These are phyloP conservation scores for Neria commutata DNA, from an alignment of 2,888 invertebrate species.

Conservation along the genomic window DNA sequence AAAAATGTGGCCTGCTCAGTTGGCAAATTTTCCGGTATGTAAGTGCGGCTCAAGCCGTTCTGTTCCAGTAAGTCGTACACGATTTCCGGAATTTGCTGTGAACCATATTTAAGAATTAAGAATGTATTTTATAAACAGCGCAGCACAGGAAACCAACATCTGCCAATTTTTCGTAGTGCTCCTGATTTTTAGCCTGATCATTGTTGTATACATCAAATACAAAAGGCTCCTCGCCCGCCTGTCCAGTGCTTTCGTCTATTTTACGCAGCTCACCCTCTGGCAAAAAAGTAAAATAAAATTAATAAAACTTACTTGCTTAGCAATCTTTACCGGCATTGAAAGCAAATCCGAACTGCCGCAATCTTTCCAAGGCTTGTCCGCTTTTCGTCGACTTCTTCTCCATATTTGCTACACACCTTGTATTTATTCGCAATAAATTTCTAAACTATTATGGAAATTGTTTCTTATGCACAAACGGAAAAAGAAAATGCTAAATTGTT, in stretches of 20 bases:
- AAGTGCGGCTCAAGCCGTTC: slow-evolving; percentile 65
- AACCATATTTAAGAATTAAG: not conserved
- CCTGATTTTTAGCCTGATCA: slow-evolving; percentile 71
- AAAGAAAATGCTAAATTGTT: too few species aligned
- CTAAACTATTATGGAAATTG: too few species aligned
- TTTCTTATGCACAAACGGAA: too few species aligned
- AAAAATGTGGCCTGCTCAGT: slow-evolving; percentile 68
- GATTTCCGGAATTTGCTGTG: slow-evolving; percentile 70
- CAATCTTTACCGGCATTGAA: slow-evolving; percentile 44
- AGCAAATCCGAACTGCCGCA: slow-evolving; percentile 43
- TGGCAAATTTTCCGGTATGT: slow-evolving; percentile 66
- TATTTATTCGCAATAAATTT: too few species aligned
- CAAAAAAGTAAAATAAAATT: not conserved
- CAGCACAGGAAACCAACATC: slow-evolving; percentile 60
- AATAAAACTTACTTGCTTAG: not conserved
- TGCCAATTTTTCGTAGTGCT: slow-evolving; percentile 75
- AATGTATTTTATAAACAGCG: not conserved
- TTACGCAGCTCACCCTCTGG: slow-evolving; percentile 71
- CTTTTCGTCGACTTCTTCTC: slow-evolving; percentile 22
- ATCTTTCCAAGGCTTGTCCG: slow-evolving; percentile 32
- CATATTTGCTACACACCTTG: too few species aligned
- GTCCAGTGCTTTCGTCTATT: slow-evolving; percentile 64
- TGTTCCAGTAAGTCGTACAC: slow-evolving; percentile 72
- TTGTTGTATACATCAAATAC: slow-evolving; percentile 70
- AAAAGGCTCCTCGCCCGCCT: slow-evolving; percentile 66